Evolutionary conservation across 2,797 vertebrate genomes (phyloP).

Genomic region (Lagodon rhomboides): DNA sequence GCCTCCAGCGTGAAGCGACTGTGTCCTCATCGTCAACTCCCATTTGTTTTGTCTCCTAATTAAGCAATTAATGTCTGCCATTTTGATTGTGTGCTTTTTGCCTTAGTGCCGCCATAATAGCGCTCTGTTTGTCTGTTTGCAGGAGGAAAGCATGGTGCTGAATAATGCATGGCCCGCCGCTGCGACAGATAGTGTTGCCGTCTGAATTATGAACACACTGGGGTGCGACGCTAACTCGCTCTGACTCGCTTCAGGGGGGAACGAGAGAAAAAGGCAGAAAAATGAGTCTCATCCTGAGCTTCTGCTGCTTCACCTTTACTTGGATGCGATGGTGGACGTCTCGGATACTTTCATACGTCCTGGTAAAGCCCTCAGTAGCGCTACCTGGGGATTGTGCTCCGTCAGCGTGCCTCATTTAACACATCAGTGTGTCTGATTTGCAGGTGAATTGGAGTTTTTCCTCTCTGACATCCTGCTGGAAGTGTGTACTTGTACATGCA

Average conservation of each 20-base stretch:
- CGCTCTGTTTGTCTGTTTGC: slow-evolving; percentile 83
- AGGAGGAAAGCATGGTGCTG: slow-evolving; percentile 73
- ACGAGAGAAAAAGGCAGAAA: slow-evolving; percentile 60
- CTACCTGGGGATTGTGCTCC: slow-evolving; percentile 37
- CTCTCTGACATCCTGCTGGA: slow-evolving; percentile 16
- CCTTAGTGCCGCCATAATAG: slow-evolving; percentile 72
- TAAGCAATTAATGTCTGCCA: slow-evolving; percentile 80
- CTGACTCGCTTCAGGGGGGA: slow-evolving; percentile 74
- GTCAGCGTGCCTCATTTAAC: slow-evolving; percentile 60
- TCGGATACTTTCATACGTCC: slow-evolving; percentile 70
- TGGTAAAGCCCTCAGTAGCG: slow-evolving; percentile 63
- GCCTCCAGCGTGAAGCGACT: slow-evolving; percentile 38
- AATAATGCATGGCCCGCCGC: slow-evolving; percentile 84
- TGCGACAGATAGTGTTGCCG: slow-evolving; percentile 79
- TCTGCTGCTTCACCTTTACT: slow-evolving; percentile 72
- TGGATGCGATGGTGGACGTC: slow-evolving; percentile 59
- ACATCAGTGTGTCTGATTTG: slow-evolving; percentile 55
- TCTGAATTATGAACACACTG: slow-evolving; percentile 86
- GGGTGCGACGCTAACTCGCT: slow-evolving; percentile 76
- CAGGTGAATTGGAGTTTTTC: slow-evolving; percentile 44
- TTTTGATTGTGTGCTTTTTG: slow-evolving; percentile 83
- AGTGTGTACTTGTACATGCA: slow-evolving; percentile 29
- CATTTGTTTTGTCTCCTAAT: slow-evolving; percentile 82
- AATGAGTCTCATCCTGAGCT: slow-evolving; percentile 64
- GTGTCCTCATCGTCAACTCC: slow-evolving; percentile 63